Conservation (phyloP, 2,797 vertebrate genomes). For the Melanotaenia maccullochi region DNA sequence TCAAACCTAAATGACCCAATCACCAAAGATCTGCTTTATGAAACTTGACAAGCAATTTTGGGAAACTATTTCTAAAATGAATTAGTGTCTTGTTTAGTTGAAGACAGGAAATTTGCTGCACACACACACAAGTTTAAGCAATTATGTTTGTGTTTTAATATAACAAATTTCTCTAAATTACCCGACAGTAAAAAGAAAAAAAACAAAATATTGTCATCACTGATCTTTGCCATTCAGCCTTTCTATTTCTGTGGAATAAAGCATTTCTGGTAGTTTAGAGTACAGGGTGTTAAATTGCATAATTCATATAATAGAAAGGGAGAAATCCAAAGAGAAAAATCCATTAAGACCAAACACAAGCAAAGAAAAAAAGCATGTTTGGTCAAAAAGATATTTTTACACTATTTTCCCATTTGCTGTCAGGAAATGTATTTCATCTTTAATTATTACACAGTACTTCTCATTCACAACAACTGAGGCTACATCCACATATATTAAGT, state of each 20-base stretch:
- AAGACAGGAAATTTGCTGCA: neutral
- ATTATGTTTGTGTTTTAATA: neutral
- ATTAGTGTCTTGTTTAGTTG: neutral
- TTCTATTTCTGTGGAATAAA: neutral
- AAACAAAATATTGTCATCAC: neutral
- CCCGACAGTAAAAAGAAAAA: neutral
- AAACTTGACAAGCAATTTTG: slow-evolving; percentile 12
- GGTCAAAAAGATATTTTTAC: neutral
- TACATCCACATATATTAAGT: neutral
- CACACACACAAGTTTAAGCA: neutral
- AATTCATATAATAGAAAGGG: neutral
- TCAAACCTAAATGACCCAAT: slow-evolving; percentile 27
- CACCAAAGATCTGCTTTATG: slow-evolving; percentile 25
- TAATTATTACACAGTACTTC: neutral
- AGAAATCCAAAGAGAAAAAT: neutral
- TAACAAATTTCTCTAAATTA: neutral
- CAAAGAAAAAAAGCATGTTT: neutral
- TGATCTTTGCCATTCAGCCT: neutral
- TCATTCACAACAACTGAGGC: neutral
- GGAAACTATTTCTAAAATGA: slow-evolving; percentile 17
- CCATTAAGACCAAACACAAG: neutral
- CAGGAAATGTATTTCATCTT: neutral
- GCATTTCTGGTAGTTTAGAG: neutral
- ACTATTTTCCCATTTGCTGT: neutral
- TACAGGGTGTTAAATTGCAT: neutral